Conservation (phyloP, 2,888 invertebrate genomes). For the Chrysodeixis includens region DNA sequence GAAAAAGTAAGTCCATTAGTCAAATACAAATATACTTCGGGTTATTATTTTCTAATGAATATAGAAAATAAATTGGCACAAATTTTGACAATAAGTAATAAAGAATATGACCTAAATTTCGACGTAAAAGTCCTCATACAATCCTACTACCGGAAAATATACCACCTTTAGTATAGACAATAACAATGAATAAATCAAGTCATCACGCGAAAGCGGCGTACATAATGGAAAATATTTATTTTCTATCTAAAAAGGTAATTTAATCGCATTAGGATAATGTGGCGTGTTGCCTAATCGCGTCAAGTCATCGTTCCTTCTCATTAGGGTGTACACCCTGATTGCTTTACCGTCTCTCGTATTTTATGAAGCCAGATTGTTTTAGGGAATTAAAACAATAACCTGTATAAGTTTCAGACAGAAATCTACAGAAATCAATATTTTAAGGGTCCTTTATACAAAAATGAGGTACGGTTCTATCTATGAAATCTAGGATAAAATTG, state of each 20-base stretch:
- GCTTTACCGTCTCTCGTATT: constrained; percentile 11
- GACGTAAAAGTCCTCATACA: neutral
- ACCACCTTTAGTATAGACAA: neutral
- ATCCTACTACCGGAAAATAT: neutral
- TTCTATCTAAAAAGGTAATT: constrained; percentile 46
- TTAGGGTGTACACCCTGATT: constrained; percentile 31
- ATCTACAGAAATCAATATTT: no score
- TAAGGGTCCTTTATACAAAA: no score
- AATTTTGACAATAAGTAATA: no score
- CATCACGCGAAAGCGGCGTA: constrained; percentile 18
- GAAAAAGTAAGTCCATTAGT: no score
- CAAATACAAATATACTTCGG: no score
- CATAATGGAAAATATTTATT: constrained; percentile 24
- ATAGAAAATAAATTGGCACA: no score
- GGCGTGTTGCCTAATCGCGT: constrained; percentile 44
- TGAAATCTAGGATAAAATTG: no score
- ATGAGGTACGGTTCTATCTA: no score
- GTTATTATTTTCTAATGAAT: no score
- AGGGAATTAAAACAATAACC: neutral
- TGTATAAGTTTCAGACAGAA: neutral
- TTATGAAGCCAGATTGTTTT: neutral
- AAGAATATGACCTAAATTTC: no score
- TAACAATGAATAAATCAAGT: constrained; percentile 25
- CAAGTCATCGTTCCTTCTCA: constrained; percentile 52
- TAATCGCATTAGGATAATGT: constrained; percentile 53